phyloP scores from a whole-genome alignment of 2,113 vertebrate species.

The Chrysochloris asiatica region DNA sequence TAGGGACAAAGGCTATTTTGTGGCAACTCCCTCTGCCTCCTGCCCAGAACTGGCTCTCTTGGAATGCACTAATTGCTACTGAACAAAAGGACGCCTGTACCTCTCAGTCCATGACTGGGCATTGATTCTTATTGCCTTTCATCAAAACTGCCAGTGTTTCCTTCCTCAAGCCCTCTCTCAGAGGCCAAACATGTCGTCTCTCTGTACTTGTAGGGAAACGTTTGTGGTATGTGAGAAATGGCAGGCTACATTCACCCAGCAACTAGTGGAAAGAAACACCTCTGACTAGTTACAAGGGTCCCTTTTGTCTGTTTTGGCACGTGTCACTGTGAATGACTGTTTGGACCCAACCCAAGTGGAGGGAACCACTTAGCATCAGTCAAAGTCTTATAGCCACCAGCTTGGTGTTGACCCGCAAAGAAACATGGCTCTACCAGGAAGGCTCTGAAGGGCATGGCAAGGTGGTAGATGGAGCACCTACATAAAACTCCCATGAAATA shows the following conservation, averaged over 20 bases:
- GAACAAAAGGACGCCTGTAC: slow-evolving; percentile 81
- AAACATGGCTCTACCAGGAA: neutral
- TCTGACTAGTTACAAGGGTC: neutral
- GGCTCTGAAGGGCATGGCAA: neutral
- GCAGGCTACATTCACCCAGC: neutral
- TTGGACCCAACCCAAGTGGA: neutral
- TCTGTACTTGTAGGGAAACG: neutral
- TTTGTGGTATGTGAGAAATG: neutral
- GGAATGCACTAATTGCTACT: slow-evolving; percentile 81
- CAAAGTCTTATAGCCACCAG: neutral
- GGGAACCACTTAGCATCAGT: neutral
- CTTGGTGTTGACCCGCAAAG: neutral
- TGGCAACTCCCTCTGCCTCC: slow-evolving; percentile 70
- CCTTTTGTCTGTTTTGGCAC: neutral
- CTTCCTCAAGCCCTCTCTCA: neutral
- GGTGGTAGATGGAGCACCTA: neutral
- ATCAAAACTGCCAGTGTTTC: slow-evolving; percentile 56
- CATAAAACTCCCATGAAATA: neutral
- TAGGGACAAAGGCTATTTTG: slow-evolving; percentile 79
- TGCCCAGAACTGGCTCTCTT: slow-evolving; percentile 72
- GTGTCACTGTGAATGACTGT: neutral
- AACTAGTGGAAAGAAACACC: neutral
- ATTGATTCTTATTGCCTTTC: slow-evolving; percentile 58
- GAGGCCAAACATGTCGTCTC: neutral
- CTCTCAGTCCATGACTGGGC: slow-evolving; percentile 1